Evolutionary conservation across 2,888 invertebrate genomes (phyloP), one percentile per base, ranked within the genome.

Genomic region (Dermolepida albohirtum): DNA sequence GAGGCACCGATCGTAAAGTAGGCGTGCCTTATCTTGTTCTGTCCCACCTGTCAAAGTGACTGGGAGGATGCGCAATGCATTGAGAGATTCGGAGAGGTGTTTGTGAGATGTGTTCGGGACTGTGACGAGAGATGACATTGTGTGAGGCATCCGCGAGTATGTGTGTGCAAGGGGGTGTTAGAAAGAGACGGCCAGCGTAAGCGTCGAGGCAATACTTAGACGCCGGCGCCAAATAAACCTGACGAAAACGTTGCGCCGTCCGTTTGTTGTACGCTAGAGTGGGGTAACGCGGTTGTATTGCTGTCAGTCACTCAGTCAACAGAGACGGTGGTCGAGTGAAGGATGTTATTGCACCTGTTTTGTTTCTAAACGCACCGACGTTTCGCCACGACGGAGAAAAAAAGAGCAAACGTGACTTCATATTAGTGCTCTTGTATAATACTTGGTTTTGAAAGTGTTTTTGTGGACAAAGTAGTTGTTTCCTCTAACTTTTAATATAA

Each of bases 251-350:
- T 79, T 80, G 81, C 81, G 81, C 72, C 73, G 74, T 72, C 72
- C 74, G 73, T 71, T 70, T 72, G 73, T 73, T 70, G 73, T 72
- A 68, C 71, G 70, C 70, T 71, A 71, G 73, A 72, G 81, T 80
- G 80, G 74, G 79, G 78, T 78, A 76, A 77, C 78, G 81, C 77
- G 79, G 77, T 78, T 78, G 76, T 63, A 75, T 77, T 78, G 70
- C 81, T 83, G 83, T 83, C 83, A 83, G 79, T 83, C 84, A 83
- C 79, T 83, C 82, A 83, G 83, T 83, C 81, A 82, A 79, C 81
- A 80, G 80, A 81, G 81, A 78, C 79, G 78, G 76, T 78, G 80
- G 79, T 72, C 72, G 74, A 74, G 76, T 74, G 78, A 74, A 80
- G 81, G 81, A 80, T 76, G 80, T 74, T 78, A 68, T 74, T 74